Percentiles rank a stretch among this genome's conserved stretches.
These are phyloP conservation scores for Syrphus vitripennis DNA, from an alignment of 2,888 invertebrate genomes.

Conservation along the genomic window DNA sequence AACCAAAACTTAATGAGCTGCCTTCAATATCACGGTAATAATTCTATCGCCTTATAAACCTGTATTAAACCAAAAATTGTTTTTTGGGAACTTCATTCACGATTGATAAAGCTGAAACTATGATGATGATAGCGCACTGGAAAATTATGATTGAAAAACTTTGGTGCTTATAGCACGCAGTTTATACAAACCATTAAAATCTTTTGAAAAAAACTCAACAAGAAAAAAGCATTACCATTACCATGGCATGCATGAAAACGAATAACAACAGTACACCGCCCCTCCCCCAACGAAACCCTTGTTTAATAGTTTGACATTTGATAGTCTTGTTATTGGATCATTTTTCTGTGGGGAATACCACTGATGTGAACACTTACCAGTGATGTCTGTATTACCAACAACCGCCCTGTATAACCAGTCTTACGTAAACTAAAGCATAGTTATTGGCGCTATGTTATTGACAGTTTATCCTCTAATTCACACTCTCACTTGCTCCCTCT, in stretches of 20 bases:
- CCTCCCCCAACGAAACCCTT: background rate
- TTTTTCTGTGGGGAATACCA: constrained; percentile 8
- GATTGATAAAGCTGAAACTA: no score
- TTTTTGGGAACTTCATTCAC: no score
- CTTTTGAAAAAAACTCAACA: background rate
- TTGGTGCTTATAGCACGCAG: no score
- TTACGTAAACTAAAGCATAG: constrained; percentile 18
- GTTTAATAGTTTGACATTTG: background rate
- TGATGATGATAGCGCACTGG: no score
- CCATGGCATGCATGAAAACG: background rate
- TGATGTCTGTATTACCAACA: background rate
- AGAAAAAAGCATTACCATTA: background rate
- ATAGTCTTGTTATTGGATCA: constrained; percentile 1
- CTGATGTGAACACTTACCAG: background rate
- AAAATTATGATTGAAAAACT: no score
- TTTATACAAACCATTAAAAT: background rate
- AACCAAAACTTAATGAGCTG: no score
- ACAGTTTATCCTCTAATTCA: constrained; percentile 6
- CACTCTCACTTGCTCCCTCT: background rate
- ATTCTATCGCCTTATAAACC: no score
- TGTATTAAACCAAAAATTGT: no score
- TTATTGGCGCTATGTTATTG: constrained; percentile 11
- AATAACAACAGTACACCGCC: background rate
- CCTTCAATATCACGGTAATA: no score
- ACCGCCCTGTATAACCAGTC: constrained; percentile 4